Evolutionary conservation across 2,113 vertebrate species (phyloP).

Genomic region (Phaethon lepturus): DNA sequence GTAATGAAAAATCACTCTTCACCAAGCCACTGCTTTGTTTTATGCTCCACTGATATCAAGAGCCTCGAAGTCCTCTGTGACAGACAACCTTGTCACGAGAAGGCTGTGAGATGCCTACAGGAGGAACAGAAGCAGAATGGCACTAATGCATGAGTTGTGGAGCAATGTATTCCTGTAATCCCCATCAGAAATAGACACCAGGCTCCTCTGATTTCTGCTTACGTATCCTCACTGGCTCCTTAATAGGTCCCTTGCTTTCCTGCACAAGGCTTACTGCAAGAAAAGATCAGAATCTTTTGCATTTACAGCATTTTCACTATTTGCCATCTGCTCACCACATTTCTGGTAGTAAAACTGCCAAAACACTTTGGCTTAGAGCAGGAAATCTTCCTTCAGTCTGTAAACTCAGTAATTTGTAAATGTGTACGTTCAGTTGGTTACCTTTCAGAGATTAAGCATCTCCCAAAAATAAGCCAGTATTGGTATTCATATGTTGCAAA

Average conservation of each 20-base stretch:
- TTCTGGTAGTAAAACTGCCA: background rate
- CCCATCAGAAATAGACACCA: background rate
- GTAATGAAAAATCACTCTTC: background rate
- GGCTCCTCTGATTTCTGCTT: background rate
- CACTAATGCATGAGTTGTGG: background rate
- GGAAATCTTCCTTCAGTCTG: background rate
- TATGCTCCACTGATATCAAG: background rate
- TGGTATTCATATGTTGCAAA: background rate
- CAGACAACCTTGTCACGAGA: rapidly evolving
- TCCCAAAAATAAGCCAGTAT: background rate
- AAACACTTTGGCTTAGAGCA: background rate
- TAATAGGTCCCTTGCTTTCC: background rate
- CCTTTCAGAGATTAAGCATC: background rate
- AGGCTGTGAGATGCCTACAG: background rate
- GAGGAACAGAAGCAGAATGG: background rate
- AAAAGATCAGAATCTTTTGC: background rate
- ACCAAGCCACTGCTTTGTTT: background rate
- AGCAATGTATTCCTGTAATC: background rate
- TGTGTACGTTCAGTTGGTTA: background rate
- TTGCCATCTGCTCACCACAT: background rate
- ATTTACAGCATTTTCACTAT: background rate
- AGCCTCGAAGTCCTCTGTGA: background rate
- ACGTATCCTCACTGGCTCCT: background rate
- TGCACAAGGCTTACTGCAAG: background rate
- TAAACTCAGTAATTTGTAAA: background rate